These are phyloP conservation scores for Caenorhabditis tropicalis DNA, from an alignment of 1,140 invertebrate species.

Conservation along the genomic window DNA sequence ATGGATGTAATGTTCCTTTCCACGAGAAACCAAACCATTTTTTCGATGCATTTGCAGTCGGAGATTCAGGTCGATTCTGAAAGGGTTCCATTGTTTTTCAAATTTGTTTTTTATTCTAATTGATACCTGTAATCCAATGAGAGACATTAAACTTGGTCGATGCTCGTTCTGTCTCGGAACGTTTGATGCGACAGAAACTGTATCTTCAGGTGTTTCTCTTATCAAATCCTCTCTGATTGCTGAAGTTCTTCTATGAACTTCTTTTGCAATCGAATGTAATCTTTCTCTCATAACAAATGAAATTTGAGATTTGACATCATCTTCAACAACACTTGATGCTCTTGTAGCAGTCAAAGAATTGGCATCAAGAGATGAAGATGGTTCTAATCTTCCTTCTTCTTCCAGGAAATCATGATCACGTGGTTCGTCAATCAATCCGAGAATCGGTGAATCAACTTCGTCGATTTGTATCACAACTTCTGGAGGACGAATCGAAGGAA, in stretches of 20 bases:
- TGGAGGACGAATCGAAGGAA: background rate
- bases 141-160: constrained; percentile 63
- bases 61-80: constrained; percentile 19
- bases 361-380: background rate
- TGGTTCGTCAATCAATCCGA: background rate
- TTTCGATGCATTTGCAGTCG: background rate
- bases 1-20: constrained; percentile 7
- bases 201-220: constrained; percentile 58
- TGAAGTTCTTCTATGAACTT: constrained; percentile 63
- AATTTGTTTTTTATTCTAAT: background rate
- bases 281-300: constrained; percentile 64
- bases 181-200: constrained; percentile 30
- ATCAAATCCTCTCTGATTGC: constrained; percentile 57
- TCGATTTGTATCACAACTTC: constrained; percentile 21
- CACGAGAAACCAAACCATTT: background rate
- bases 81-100: background rate
- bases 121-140: constrained; percentile 66
- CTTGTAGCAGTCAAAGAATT: background rate
- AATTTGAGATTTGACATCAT: constrained; percentile 53
- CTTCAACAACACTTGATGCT: constrained; percentile 13
- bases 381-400: background rate
- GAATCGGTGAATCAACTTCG: background rate
- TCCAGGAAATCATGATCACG: background rate
- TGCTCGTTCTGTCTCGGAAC: constrained; percentile 32
- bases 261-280: constrained; percentile 63